Conservation (phyloP, 1,140 invertebrate genomes). For the Steinernema feltiae region DNA sequence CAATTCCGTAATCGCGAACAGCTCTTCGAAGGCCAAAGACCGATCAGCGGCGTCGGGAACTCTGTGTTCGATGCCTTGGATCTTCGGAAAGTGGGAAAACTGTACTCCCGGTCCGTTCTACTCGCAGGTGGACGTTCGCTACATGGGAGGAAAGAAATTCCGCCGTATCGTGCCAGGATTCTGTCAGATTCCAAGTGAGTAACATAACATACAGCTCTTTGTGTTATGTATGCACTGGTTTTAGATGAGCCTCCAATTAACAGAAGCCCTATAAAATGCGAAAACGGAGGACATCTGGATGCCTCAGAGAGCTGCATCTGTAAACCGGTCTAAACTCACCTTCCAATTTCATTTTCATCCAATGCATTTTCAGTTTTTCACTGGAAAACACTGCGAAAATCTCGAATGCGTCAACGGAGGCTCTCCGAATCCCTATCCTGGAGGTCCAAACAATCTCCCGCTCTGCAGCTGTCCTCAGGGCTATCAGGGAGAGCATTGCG, state of each 20-base stretch:
- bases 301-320: background rate
- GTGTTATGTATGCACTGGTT: background rate
- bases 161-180: background rate
- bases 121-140: background rate
- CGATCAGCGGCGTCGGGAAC: background rate
- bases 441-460: background rate
- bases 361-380: background rate
- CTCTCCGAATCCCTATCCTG: background rate
- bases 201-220: background rate
- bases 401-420: background rate
- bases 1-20: background rate
- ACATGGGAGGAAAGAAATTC: background rate
- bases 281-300: background rate
- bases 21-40: background rate
- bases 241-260: background rate
- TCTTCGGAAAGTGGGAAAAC: background rate
- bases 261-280: background rate
- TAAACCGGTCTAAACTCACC: background rate
- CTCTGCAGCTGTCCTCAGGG: background rate
- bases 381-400: background rate
- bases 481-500: background rate
- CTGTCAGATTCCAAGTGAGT: slow-evolving; percentile 1
- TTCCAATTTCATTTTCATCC: background rate
- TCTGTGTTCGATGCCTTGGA: background rate
- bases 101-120: background rate